A percentile compares a stretch with the other conserved stretches of the same genome.
phyloP scores from a whole-genome alignment of 2,113 vertebrate genomes.

The Aphyosemion australe region DNA sequence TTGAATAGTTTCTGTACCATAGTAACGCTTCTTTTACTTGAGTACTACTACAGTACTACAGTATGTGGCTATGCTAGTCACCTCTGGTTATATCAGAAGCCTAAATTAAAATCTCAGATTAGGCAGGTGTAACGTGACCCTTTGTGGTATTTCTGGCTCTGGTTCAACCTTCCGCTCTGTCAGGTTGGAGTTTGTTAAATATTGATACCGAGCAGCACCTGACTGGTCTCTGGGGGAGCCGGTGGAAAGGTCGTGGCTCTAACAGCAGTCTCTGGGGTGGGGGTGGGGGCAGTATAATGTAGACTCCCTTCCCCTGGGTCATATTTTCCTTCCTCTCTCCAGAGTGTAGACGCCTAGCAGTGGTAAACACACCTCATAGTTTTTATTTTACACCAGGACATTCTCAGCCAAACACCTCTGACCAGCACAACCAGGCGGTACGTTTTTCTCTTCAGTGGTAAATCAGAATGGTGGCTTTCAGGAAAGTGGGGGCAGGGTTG shows the following conservation, averaged over 20 bases:
- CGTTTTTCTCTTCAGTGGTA: constrained; percentile 8
- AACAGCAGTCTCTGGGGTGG: constrained; percentile 32
- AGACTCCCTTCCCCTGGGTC: constrained; percentile 40
- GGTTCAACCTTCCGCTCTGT: constrained; percentile 33
- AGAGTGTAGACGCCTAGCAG: constrained; percentile 19
- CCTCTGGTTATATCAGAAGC: too few species aligned
- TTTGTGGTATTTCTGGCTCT: background rate
- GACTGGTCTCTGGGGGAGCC: constrained; percentile 38
- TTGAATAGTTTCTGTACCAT: too few species aligned
- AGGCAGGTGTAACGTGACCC: too few species aligned
- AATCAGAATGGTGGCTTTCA: constrained; percentile 13
- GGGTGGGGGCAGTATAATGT: constrained; percentile 33
- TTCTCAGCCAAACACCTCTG: constrained; percentile 12
- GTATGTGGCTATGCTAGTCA: too few species aligned
- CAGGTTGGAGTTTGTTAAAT: constrained; percentile 55
- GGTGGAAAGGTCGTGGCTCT: constrained; percentile 62
- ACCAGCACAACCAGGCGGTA: background rate
- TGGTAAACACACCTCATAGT: constrained; percentile 16
- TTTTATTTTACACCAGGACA: constrained; percentile 26
- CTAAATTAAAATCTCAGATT: too few species aligned
- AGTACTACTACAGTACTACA: too few species aligned
- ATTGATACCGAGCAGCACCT: constrained; percentile 51
- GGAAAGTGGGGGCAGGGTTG: constrained; percentile 23
- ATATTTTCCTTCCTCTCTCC: constrained; percentile 10
- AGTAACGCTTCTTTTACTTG: too few species aligned